These are phyloP conservation scores for Embidobia sp. DNA, from an alignment of 2,888 invertebrate genomes.

Conservation along the genomic window DNA sequence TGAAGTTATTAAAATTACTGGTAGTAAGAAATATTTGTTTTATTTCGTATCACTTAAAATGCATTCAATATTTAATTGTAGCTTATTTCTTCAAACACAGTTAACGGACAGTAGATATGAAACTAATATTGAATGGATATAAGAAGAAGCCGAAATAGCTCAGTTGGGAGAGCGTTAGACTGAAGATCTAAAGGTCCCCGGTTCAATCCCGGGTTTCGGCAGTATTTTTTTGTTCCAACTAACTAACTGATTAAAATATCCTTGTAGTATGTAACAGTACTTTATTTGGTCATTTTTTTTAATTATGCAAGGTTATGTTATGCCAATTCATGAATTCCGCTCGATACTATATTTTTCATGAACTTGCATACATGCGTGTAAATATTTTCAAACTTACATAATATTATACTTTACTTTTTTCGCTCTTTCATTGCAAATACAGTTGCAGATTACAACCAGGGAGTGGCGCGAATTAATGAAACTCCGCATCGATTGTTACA, in stretches of 20 bases:
- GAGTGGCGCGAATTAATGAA: conserved; percentile 34
- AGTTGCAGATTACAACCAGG: conserved; percentile 5
- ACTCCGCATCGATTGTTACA: conserved; percentile 30
- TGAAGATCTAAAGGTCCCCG: too few relatives aligned
- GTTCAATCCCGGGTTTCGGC: too few relatives aligned
- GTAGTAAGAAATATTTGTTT: too few relatives aligned
- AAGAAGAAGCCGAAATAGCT: conserved; percentile 54
- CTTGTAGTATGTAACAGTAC: conserved; percentile 11
- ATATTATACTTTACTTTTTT: conserved; percentile 4
- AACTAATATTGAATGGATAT: too few relatives aligned
- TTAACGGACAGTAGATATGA: too few relatives aligned
- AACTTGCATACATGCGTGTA: conserved; percentile 21
- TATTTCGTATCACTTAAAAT: too few relatives aligned
- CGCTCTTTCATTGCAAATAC: conserved; percentile 15
- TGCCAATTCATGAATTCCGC: conserved; percentile 14
- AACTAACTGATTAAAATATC: neutral
- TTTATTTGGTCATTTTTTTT: conserved; percentile 17
- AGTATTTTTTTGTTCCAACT: conserved; percentile 22
- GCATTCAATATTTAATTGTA: too few relatives aligned
- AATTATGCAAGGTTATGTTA: conserved; percentile 14
- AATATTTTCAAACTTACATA: conserved; percentile 24
- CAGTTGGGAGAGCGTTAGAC: conserved; percentile 57
- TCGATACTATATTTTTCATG: conserved; percentile 15
- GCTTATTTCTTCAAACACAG: too few relatives aligned
- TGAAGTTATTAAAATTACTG: too few relatives aligned